Evolutionary conservation across 2,113 vertebrate genomes (phyloP).

Genomic region (Hystrix brachyura): DNA sequence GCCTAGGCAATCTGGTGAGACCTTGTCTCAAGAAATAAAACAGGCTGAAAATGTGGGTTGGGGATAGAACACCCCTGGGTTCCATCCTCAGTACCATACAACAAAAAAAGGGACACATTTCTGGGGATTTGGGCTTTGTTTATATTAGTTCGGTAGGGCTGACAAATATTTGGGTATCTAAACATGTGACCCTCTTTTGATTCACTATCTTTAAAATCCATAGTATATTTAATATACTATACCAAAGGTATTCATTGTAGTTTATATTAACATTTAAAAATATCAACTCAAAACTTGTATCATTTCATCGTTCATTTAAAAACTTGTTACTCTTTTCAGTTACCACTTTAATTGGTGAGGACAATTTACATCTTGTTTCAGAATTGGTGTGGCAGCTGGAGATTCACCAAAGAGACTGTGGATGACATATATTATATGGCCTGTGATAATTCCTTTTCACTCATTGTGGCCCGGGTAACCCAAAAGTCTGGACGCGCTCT

Average conservation of each 20-base stretch:
- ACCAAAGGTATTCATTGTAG: not conserved
- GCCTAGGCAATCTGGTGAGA: too few species aligned
- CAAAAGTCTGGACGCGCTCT: not conserved
- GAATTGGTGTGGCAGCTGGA: not conserved
- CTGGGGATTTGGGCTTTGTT: not conserved
- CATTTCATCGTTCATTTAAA: not conserved
- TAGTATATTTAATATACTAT: not conserved
- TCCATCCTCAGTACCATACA: too few species aligned
- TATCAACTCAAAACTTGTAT: not conserved
- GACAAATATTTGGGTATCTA: not conserved
- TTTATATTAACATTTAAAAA: constrained; percentile 42
- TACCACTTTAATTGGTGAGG: constrained; percentile 22
- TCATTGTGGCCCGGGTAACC: not conserved
- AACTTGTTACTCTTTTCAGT: constrained; percentile 12
- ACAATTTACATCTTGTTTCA: constrained; percentile 47
- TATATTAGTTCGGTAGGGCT: not conserved
- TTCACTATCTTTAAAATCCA: not conserved
- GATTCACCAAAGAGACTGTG: not conserved
- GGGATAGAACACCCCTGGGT: too few species aligned
- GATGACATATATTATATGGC: not conserved
- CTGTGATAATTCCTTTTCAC: not conserved
- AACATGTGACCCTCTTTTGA: not conserved
- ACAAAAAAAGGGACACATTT: not conserved
- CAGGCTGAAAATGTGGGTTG: too few species aligned
- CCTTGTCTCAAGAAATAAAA: too few species aligned